Evolutionary conservation across 2,888 invertebrate species (phyloP), one percentile per base, ranked within the genome.

Genomic region (Brenthis hecate): DNA sequence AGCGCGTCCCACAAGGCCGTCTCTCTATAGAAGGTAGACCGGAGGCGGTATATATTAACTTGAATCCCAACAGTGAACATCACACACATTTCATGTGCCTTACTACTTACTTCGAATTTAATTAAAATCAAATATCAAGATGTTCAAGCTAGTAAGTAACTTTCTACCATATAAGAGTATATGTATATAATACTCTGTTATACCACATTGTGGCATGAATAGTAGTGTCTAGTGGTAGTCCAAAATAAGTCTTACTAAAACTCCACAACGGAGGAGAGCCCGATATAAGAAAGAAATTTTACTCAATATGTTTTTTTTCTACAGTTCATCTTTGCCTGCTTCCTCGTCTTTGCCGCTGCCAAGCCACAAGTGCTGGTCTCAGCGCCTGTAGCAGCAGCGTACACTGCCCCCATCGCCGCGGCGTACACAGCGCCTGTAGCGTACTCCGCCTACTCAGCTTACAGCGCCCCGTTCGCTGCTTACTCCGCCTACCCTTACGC

Each of bases 321-420:
- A 6, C 80, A 94, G 94, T 81, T 87, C 72, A 74, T 87, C 72
- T 83, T 94, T 81, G 85, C 89, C 61, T 94, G 92, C 77, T 81
- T 94, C 77, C 75, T 94, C 84, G 93, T 91, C 43, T 75, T 91
- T 69, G 93, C 89, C 58, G 85, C 86, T 56, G 93, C 93, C 66
- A 88, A 89, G 76, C 92, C 93, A 53, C 82, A 79, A 51, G 69
- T 86, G n/a, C 28, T 60, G 14, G 51, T 53, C 13, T 53, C 62
- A 36, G 62, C 62, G 0, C 62, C 62, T 3, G 72, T 79, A 28
- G 84, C 82, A 11, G 79, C 85, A 3, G 81, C 85, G 61, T 81
- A 81, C 69, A 78, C 81, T n/a, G 81, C 87, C 5, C 78, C 85
- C 1, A 76, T 81, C 23, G 79, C 82, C 8, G 82, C 78, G 48